Conservation (phyloP, 2,888 invertebrate genomes). For the Dysmachus trigonus region DNA sequence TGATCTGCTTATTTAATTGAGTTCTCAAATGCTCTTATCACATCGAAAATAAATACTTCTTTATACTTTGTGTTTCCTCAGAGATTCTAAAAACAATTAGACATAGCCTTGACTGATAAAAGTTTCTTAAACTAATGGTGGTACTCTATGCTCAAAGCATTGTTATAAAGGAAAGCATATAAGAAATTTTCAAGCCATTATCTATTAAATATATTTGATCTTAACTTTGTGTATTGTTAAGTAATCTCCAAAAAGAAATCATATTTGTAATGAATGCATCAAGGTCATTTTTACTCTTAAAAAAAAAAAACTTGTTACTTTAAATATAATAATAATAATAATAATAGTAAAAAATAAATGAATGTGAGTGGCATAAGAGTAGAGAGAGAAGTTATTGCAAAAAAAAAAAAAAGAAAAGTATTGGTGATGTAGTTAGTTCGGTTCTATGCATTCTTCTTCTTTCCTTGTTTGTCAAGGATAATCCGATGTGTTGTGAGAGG, state of each 20-base stretch:
- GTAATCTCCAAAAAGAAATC: not conserved
- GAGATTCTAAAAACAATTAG: not conserved
- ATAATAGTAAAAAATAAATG: not conserved
- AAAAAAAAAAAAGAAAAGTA: not conserved
- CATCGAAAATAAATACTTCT: not conserved
- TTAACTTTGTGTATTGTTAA: too few relatives aligned
- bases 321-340: not conserved
- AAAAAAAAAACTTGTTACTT: not conserved
- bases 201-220: not conserved
- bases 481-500: constrained; percentile 31
- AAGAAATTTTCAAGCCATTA: not conserved
- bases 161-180: not conserved
- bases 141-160: not conserved
- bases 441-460: constrained; percentile 46
- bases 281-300: not conserved
- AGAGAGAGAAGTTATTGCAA: not conserved
- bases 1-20: not conserved
- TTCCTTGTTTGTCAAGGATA: constrained; percentile 49
- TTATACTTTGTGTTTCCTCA: not conserved
- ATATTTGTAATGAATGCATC: not conserved
- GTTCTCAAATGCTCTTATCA: not conserved
- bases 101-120: not conserved
- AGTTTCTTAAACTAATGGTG: not conserved
- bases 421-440: constrained; percentile 41
- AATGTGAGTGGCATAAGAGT: not conserved